Percentiles rank a stretch among this genome's conserved stretches.
Evolutionary conservation across 2,113 vertebrate species (phyloP).

Genomic region (Marcusenius ussheri): DNA sequence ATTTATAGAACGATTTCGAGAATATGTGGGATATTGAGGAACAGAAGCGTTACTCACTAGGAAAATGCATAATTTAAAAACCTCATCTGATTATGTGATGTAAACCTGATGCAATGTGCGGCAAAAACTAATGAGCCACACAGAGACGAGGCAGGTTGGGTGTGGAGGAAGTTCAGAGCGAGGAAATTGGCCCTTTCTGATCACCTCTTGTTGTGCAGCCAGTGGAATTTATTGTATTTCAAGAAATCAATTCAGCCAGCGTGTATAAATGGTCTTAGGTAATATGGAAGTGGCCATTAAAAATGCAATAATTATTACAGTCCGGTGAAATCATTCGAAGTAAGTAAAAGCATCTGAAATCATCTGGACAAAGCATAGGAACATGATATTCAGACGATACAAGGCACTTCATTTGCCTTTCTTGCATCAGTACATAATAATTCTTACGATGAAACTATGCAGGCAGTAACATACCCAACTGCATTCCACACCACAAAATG

Average conservation of each 20-base stretch:
- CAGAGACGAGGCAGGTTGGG: not conserved
- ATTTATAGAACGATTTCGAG: not conserved
- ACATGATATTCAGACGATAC: not conserved
- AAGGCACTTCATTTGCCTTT: not conserved
- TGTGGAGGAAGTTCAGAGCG: not conserved
- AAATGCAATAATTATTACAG: not conserved
- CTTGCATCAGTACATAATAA: not conserved
- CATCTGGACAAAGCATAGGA: not conserved
- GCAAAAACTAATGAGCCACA: constrained; percentile 25
- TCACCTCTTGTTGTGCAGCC: not conserved
- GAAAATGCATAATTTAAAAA: constrained; percentile 33
- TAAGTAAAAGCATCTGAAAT: not conserved
- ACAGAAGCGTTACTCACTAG: constrained; percentile 26
- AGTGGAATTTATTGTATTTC: not conserved
- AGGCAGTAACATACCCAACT: not conserved
- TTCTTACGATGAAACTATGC: not conserved
- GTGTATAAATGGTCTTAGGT: not conserved
- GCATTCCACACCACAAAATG: not conserved
- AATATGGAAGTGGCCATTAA: not conserved
- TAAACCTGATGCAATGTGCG: constrained; percentile 40
- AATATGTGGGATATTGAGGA: constrained; percentile 3
- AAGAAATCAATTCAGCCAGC: not conserved
- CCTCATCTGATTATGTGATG: constrained; percentile 33
- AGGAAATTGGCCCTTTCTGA: not conserved
- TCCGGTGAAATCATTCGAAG: not conserved